Conservation (phyloP, 2,113 vertebrate species). For the Promerops cafer region DNA sequence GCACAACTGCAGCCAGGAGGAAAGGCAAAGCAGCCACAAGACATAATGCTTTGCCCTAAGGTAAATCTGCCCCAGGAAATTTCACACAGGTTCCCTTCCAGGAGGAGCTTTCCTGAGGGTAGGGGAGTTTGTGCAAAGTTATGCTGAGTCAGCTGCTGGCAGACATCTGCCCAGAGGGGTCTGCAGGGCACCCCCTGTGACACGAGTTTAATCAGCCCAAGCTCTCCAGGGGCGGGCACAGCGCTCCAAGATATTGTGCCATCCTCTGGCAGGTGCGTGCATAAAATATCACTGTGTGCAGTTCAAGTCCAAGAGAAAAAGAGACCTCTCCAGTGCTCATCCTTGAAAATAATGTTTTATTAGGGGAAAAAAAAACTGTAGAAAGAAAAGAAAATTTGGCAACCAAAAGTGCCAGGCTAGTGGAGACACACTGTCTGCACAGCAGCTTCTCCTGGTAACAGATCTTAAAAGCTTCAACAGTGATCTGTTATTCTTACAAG, state of each 20-base stretch:
- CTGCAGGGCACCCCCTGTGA: neutral
- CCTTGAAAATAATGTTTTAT: neutral
- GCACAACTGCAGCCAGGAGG: neutral
- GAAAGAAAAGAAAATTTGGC: neutral
- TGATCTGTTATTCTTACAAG: slow-evolving; percentile 72
- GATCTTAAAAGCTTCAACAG: slow-evolving; percentile 52
- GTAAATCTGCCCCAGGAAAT: slow-evolving; percentile 20
- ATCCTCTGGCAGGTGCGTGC: neutral
- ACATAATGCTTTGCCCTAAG: neutral
- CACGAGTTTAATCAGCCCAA: neutral
- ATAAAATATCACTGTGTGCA: neutral
- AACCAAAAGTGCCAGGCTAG: neutral
- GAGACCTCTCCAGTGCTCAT: neutral
- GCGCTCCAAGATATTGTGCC: neutral
- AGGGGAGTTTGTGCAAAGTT: neutral
- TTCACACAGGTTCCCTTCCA: neutral
- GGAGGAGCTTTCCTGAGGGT: neutral
- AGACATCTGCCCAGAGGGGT: slow-evolving; percentile 36
- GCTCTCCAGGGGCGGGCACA: neutral
- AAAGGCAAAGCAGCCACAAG: neutral
- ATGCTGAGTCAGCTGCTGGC: neutral
- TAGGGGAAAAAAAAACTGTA: neutral
- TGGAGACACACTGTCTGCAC: slow-evolving; percentile 49
- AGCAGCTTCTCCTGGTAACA: slow-evolving; percentile 51
- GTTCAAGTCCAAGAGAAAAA: neutral